phyloP scores from a whole-genome alignment of 2,797 vertebrate genomes.

The Fundulus diaphanus region DNA sequence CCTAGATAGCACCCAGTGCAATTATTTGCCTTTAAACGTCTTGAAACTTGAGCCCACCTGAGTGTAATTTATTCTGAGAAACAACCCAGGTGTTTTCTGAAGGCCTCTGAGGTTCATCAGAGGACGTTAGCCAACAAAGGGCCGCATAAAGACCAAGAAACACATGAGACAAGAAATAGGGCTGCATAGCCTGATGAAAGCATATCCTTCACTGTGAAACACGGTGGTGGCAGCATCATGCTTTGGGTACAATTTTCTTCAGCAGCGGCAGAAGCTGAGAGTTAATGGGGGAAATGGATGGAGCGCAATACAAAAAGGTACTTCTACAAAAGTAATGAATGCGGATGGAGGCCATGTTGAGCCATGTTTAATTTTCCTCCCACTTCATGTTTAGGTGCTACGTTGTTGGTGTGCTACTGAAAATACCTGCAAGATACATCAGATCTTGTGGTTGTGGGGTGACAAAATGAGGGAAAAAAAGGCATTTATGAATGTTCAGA shows the following conservation, averaged over 20 bases:
- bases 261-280: background rate
- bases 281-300: background rate
- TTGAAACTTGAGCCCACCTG: background rate
- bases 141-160: background rate
- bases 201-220: background rate
- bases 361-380: too few relatives aligned
- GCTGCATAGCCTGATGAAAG: background rate
- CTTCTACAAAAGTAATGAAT: background rate
- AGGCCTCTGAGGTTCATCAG: background rate
- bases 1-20: background rate
- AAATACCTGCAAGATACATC: background rate
- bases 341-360: background rate
- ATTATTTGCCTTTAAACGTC: background rate
- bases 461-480: background rate
- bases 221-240: background rate
- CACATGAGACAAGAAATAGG: background rate
- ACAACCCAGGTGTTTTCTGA: background rate
- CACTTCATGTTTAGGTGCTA: background rate
- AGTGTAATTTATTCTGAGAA: background rate
- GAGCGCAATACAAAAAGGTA: background rate
- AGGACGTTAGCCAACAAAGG: background rate
- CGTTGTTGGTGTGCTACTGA: background rate
- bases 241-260: background rate
- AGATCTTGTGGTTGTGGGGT: background rate
- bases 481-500: background rate